Evolutionary conservation across 2,797 vertebrate species (phyloP).

Genomic region (Fratercula arctica): DNA sequence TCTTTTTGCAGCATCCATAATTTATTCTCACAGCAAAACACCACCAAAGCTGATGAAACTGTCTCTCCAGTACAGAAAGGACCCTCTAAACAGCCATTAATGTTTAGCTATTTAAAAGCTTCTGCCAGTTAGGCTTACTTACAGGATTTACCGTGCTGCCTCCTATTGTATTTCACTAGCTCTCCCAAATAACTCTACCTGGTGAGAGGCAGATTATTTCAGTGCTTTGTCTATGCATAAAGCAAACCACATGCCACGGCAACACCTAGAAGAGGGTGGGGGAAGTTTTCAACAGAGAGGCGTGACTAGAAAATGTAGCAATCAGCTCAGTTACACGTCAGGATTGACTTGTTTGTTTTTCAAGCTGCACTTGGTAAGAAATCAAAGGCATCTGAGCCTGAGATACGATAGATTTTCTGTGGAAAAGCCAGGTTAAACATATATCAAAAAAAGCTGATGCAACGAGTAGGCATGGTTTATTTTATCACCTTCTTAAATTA

Average conservation of each 20-base stretch:
- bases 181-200: constrained; percentile 45
- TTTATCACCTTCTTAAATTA: neutral
- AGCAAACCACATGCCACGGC: constrained; percentile 64
- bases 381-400: neutral
- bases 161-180: constrained; percentile 37
- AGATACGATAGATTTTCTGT: neutral
- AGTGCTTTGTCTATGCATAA: constrained; percentile 42
- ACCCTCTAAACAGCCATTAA: constrained; percentile 8
- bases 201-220: constrained; percentile 27
- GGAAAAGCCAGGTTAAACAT: constrained; percentile 11
- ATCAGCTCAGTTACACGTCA: constrained; percentile 59
- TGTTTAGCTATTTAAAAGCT: neutral
- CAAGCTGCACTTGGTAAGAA: neutral
- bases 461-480: neutral
- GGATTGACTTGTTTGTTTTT: constrained; percentile 67
- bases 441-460: neutral
- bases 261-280: constrained; percentile 76
- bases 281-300: constrained; percentile 74
- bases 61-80: neutral
- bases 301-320: constrained; percentile 60
- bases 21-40: constrained; percentile 13
- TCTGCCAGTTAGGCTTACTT: neutral
- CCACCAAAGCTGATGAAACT: neutral
- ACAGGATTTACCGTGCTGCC: constrained; percentile 4
- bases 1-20: constrained; percentile 41